Evolutionary conservation across 2,113 vertebrate species (phyloP).

Genomic region (Phaethon lepturus): DNA sequence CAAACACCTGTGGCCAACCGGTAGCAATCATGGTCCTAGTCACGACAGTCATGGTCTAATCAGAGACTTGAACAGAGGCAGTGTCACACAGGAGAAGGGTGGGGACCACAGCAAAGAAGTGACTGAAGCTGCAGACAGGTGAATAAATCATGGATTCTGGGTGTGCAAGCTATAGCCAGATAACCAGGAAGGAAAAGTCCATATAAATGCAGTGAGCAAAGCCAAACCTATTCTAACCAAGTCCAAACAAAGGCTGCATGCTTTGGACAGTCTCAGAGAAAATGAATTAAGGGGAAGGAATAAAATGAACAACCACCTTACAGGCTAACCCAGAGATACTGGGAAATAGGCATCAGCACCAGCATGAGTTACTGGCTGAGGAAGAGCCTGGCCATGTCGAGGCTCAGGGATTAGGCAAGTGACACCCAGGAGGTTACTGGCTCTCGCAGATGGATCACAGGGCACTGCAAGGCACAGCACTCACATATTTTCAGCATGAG

Average conservation of each 20-base stretch:
- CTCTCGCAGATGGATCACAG: neutral
- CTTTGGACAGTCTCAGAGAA: neutral
- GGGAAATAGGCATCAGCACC: neutral
- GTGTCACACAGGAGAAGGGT: neutral
- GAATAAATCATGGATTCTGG: neutral
- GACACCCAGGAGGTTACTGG: neutral
- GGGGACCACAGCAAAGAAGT: neutral
- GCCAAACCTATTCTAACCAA: neutral
- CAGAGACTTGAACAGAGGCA: neutral
- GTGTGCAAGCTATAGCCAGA: neutral
- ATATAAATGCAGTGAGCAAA: neutral
- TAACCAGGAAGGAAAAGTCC: neutral
- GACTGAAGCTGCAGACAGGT: neutral
- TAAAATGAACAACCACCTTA: neutral
- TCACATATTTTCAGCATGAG: neutral
- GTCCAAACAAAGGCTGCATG: neutral
- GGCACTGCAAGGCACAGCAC: neutral
- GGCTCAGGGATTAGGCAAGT: neutral
- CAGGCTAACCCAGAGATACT: neutral
- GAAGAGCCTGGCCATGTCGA: neutral
- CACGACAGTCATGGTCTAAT: neutral
- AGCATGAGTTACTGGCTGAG: neutral
- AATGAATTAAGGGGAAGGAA: neutral
- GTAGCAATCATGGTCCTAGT: neutral
- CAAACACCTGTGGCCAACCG: accelerated